These are phyloP conservation scores for Parapristionchus giblindavisi DNA, from an alignment of 2,888 invertebrate species.

Conservation along the genomic window DNA sequence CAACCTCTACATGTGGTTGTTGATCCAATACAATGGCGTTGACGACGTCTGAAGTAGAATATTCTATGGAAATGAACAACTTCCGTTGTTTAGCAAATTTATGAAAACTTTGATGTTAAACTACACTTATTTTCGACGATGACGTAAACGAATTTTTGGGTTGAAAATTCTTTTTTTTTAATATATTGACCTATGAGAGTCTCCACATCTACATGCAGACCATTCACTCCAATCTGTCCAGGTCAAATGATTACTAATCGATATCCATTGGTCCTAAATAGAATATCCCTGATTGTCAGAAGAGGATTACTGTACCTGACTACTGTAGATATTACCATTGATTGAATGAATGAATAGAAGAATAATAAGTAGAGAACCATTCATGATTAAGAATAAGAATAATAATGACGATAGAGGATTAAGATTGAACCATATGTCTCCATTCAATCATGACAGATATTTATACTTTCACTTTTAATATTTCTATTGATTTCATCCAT, in stretches of 20 bases:
- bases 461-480: constrained; percentile 8
- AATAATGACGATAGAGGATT: too few relatives aligned
- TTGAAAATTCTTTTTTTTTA: background rate
- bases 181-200: constrained; percentile 8
- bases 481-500: too few relatives aligned
- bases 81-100: background rate
- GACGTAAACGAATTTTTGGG: too few relatives aligned
- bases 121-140: too few relatives aligned
- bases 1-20: constrained; percentile 8
- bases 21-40: constrained; percentile 27
- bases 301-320: background rate
- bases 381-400: too few relatives aligned
- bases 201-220: constrained; percentile 17
- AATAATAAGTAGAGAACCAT: background rate
- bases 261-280: too few relatives aligned
- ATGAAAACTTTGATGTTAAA: too few relatives aligned
- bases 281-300: background rate
- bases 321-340: background rate
- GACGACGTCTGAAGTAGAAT: constrained; percentile 14
- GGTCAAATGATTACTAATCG: background rate
- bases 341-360: background rate
- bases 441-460: too few relatives aligned
- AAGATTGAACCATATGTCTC: background rate
- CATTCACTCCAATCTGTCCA: constrained; percentile 30
- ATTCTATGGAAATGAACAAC: background rate